Base-by-base conservation (phyloP, 2,797 vertebrate species). In the Halcyon smyrnensis region DNA sequence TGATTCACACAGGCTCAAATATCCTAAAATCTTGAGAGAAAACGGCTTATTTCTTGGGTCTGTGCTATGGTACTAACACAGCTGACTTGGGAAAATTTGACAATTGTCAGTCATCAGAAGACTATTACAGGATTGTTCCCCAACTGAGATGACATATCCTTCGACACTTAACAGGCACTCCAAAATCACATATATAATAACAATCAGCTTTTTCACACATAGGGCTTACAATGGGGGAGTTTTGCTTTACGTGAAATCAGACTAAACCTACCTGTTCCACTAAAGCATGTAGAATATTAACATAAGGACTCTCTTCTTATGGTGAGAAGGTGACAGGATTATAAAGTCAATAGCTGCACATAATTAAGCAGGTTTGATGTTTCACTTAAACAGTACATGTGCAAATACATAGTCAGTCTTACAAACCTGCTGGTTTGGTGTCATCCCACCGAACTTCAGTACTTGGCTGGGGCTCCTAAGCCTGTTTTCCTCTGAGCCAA, bases 211-310 rank as follows among this genome's bases (percentile, higher is more conserved):
- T 84, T 84, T 60, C 6, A 37, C 4, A 39, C 3, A 21, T 12
- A 63, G 0, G 0, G 11, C 21, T 91, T 87, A 46, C 5, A 68
- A 74, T 8, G 50, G 12, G 2, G 67, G 25, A 43, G 27, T 48
- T 77, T 87, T 82, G 18, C 28, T 84, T 73, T 48, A 73, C 45
- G 17, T 74, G 56, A 60, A 89, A 64, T 70, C n/a, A 77, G 51
- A 77, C 39, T 67, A 92, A 59, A 74, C 23, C 37, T 56, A 77
- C 15, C 14, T 37, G 41, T 89, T 92, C 54, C 51, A 85, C 32
- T 81, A 78, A 46, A 79, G 13, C 11, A 76, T 9, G 8, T 12
- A 36, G 24, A 81, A 2, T 37, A 85, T 36, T 43, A 60, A 39
- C 34, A 74, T 14, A 51, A 48, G n/a, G 43, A 77, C 45, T 68